phyloP scores from a whole-genome alignment of 53 echinoderm and acorn worm genomes.

The Zoroaster sp. region DNA sequence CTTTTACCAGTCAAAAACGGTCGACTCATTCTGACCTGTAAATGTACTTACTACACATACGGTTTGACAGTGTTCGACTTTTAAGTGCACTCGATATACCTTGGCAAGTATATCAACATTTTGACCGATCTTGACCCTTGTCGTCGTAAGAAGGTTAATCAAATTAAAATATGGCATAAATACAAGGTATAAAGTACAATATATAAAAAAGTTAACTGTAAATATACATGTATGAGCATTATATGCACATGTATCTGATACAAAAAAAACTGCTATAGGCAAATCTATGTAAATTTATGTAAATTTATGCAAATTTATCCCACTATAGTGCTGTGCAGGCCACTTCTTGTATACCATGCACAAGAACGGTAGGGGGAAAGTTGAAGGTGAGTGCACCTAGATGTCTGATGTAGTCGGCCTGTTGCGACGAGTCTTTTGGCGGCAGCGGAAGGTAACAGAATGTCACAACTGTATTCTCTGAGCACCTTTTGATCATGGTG shows the following conservation, averaged over 20 bases:
- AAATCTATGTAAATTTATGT: too few relatives aligned
- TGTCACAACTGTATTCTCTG: slow-evolving; percentile 66
- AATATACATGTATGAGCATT: neutral
- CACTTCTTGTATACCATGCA: slow-evolving; percentile 92
- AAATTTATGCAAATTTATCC: too few relatives aligned
- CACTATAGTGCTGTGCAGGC: slow-evolving; percentile 23
- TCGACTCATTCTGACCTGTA: too few relatives aligned
- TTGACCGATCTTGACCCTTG: too few relatives aligned
- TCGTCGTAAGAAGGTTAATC: neutral
- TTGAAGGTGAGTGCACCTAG: slow-evolving; percentile 72
- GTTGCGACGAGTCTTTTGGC: slow-evolving; percentile 69
- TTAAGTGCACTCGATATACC: too few relatives aligned
- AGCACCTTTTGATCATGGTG: slow-evolving; percentile 65
- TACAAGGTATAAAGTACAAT: neutral
- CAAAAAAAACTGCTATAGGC: too few relatives aligned
- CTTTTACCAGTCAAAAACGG: too few relatives aligned
- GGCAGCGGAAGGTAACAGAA: slow-evolving; percentile 91
- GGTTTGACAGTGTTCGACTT: too few relatives aligned
- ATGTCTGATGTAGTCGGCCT: slow-evolving; percentile 73
- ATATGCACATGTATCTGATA: neutral
- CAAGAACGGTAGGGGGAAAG: slow-evolving; percentile 85
- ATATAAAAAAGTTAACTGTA: too few relatives aligned
- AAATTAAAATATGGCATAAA: neutral
- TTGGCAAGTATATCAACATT: too few relatives aligned
- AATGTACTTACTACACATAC: too few relatives aligned